Base-by-base conservation (phyloP, 2,888 invertebrate genomes). In the Polydrusus tereticollis region DNA sequence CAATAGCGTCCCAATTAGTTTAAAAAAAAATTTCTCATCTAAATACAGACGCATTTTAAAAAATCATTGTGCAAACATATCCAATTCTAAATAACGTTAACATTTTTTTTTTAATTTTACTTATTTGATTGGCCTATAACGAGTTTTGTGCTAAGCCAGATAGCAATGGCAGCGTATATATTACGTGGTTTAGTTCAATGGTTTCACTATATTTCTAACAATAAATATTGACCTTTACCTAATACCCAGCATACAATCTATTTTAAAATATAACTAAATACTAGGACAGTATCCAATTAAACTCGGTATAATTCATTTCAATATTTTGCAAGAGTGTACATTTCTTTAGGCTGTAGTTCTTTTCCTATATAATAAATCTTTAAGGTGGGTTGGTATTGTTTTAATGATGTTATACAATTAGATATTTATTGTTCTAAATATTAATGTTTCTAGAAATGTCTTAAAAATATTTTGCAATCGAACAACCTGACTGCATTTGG, bases 271-370 rank as follows among this genome's bases (percentile, higher is more conserved):
- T 26, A 10, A 45, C 43, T 41, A 43, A 23, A 50, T 50, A 23
- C 23, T 23, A 12, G n/a, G 23, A 50, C 16, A 43, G 20, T 18
- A 43, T 18, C 50, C 7, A 23, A 23, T 50, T 26, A 0, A 50
- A 2, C 14, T 26, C 14, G n/a, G 26, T 50, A 50, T 50, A 50
- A 23, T 26, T 50, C 26, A 50, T 26, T 50, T 50, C 20, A 50
- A 50, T 50, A 26, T 50, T 50, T 50, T 14, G 50, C 50, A 50
- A 50, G 23, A 50, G 18, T 50, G 50, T 50, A 50, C 23, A 26
- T 50, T 50, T 14, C 50, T 26, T 7, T 14, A 26, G 50, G 50
- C 50, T 14, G n/a, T 50, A 50, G 14, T 50, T 50, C 26, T 50
- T 26, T 26, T 50, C 14, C 50, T 26, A 21, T 14, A 50, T 50